Base-by-base conservation (phyloP, 1,140 invertebrate genomes). In the Coptotermes formosanus region DNA sequence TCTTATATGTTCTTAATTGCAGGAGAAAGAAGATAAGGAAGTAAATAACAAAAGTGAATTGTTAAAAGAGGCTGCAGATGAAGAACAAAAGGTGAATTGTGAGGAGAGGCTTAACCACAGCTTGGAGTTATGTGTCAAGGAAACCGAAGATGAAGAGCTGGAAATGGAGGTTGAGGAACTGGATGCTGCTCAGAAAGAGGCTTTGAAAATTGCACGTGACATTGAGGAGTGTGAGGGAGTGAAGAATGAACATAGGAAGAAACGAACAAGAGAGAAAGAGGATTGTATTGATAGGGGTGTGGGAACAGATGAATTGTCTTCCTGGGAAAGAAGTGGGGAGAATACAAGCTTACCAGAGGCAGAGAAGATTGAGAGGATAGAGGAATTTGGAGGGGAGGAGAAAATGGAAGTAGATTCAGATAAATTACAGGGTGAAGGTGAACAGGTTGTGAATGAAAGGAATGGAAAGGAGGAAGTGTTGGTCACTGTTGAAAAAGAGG, bases 1-100 rank as follows among this genome's bases (percentile, higher is more conserved):
- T 21, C 14, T 55, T 21, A 19, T 55, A 19, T 55, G 52, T 55
- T 55, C 19, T 55, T 55, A 2, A 55, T 82, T 87, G 84, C 82
- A 85, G 45, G 52, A 32, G 21, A 90, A 91, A 86, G 90, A 90
- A 0, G 91, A 91, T 0, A 91, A 92, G 44, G 92, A 92, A 87
- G 91, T 91, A 0, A 92, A 93, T 87, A 90, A 88, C 6, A 92
- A 93, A 87, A 91, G 91, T 85, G 88, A 91, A 0, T 91, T 92
- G 88, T 91, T 92, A 64, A 91, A 92, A 88, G 90, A 89, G 4
- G 89, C 89, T 0, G 90, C 88, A 52, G 91, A 93, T 64, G 92
- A 91, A 87, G 90, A 93, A 91, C 48, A 45, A 14, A 45, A 23
- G 23, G 19, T 23, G 19, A 45, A 4, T 0, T 45, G 30, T 55